Evolutionary conservation across 2,888 invertebrate species (phyloP).

Genomic region (Eulithis prunata): DNA sequence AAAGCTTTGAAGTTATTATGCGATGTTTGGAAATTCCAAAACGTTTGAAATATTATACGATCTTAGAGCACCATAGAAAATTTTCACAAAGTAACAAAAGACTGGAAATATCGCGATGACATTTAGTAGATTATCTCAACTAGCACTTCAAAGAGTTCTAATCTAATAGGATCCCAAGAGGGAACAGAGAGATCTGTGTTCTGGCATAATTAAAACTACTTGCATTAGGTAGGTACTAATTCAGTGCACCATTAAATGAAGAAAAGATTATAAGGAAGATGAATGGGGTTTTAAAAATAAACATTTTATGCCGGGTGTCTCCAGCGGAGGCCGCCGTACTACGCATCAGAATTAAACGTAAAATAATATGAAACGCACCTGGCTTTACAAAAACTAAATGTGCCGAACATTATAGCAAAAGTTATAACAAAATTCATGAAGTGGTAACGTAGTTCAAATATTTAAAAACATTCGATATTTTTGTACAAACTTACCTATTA

Average conservation of each 20-base stretch:
- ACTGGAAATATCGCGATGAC: background rate
- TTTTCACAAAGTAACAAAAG: background rate
- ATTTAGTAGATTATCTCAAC: background rate
- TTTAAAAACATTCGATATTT: no score
- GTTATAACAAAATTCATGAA: no score
- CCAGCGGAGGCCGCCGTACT: conserved; percentile 57
- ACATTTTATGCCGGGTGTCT: conserved; percentile 56
- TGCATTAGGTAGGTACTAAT: conserved; percentile 11
- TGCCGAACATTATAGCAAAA: no score
- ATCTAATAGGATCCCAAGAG: conserved; percentile 27
- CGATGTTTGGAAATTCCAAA: no score
- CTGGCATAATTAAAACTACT: conserved; percentile 24
- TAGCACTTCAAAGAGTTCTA: conserved; percentile 29
- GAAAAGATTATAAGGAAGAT: conserved; percentile 55
- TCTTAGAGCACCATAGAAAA: background rate
- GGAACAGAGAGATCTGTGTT: conserved; percentile 14
- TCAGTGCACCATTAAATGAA: background rate
- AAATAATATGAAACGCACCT: conserved; percentile 54
- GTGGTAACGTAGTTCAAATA: no score
- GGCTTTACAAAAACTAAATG: conserved; percentile 35
- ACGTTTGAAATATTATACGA: no score
- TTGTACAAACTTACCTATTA: no score
- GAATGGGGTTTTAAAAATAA: conserved; percentile 75
- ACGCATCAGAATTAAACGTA: conserved; percentile 52
- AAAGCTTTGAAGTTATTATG: background rate